Conservation (phyloP, 2,113 vertebrate species). For the Dryoscopus gambensis region DNA sequence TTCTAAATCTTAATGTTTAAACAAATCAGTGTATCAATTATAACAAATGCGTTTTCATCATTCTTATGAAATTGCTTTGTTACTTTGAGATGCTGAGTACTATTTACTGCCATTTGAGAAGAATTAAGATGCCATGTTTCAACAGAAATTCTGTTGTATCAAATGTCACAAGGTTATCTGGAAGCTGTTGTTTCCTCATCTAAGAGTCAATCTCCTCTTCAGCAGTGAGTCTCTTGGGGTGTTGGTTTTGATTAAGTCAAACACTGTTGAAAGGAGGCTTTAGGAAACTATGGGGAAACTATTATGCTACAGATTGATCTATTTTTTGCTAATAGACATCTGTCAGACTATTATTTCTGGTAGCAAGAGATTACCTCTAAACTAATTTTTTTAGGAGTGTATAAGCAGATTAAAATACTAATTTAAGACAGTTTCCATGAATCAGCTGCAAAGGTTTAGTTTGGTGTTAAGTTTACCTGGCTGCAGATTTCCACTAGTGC, state of each 20-base stretch:
- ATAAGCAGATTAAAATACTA: background rate
- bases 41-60: fast-evolving
- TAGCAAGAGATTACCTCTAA: background rate
- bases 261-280: background rate
- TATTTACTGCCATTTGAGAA: background rate
- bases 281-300: background rate
- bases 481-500: background rate
- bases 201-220: background rate
- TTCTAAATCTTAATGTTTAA: background rate
- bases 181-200: background rate
- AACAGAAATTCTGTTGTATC: background rate
- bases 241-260: background rate
- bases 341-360: background rate
- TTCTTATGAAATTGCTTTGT: background rate
- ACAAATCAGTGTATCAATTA: background rate
- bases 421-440: background rate
- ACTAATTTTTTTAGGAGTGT: background rate
- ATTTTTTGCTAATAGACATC: background rate
- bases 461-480: background rate
- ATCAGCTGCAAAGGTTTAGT: background rate
- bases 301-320: background rate
- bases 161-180: background rate
- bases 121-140: background rate
- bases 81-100: background rate
- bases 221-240: background rate